phyloP scores from a whole-genome alignment of 2,888 invertebrate genomes.

The Eristalis pertinax region DNA sequence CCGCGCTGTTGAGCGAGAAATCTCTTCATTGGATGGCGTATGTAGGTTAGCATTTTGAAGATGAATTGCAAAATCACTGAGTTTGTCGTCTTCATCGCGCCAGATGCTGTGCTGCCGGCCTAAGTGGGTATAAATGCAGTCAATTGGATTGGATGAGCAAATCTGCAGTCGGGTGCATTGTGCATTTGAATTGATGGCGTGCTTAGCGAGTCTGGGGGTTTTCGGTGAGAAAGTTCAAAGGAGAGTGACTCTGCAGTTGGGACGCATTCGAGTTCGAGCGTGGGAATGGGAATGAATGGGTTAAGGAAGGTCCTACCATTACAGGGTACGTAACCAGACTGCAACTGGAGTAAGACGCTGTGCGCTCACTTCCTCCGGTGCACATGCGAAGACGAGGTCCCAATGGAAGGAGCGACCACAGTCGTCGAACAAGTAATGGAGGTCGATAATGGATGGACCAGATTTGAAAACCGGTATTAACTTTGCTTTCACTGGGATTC shows the following conservation, averaged over 20 bases:
- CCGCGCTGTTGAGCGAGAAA: neutral
- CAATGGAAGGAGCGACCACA: too few species aligned
- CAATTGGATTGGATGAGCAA: neutral
- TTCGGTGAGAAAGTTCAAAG: slow-evolving; percentile 14
- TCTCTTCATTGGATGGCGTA: slow-evolving; percentile 10
- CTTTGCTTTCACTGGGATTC: too few species aligned
- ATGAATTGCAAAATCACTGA: slow-evolving; percentile 18
- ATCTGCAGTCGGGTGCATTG: neutral
- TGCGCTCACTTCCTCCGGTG: too few species aligned
- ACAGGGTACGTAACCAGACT: too few species aligned
- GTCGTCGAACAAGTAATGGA: too few species aligned
- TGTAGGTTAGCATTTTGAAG: slow-evolving; percentile 36
- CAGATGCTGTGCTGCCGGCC: neutral
- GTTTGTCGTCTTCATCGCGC: slow-evolving; percentile 2
- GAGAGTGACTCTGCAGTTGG: neutral
- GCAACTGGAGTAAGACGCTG: too few species aligned
- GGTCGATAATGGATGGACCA: too few species aligned
- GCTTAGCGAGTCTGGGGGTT: neutral
- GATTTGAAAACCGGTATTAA: too few species aligned
- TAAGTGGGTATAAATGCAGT: slow-evolving; percentile 2
- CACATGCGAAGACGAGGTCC: too few species aligned
- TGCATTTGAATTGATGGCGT: slow-evolving; percentile 2
- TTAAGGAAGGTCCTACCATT: too few species aligned
- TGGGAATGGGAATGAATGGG: neutral
- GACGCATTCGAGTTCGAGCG: slow-evolving; percentile 4